Conservation (phyloP, 1,140 invertebrate genomes). For the Drosophila parabipectinata region DNA sequence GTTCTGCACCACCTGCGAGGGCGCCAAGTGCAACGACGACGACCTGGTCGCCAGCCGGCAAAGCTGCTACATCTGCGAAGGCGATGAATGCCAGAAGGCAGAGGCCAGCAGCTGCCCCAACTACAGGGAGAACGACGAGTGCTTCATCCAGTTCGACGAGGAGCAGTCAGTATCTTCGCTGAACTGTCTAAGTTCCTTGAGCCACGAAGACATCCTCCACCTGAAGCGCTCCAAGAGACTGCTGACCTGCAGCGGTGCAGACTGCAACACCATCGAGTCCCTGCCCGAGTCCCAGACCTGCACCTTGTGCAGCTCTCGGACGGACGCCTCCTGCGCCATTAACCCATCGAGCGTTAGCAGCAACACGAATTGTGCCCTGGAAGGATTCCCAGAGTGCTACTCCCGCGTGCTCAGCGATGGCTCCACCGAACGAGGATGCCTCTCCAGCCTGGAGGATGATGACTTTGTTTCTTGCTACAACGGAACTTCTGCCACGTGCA, state of each 20-base stretch:
- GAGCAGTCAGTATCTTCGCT: slow-evolving; percentile 32
- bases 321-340: slow-evolving; percentile 63
- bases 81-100: slow-evolving; percentile 59
- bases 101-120: slow-evolving; percentile 41
- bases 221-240: slow-evolving; percentile 57
- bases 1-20: slow-evolving; percentile 52
- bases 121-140: slow-evolving; percentile 64
- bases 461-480: slow-evolving; percentile 73
- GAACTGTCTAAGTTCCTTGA: slow-evolving; percentile 64
- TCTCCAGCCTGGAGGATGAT: slow-evolving; percentile 70
- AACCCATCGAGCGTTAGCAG: slow-evolving; percentile 42
- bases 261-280: slow-evolving; percentile 67
- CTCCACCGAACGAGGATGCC: slow-evolving; percentile 72
- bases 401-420: slow-evolving; percentile 62
- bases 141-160: slow-evolving; percentile 70
- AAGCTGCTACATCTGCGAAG: slow-evolving; percentile 66
- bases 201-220: slow-evolving; percentile 53
- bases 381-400: slow-evolving; percentile 70
- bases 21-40: slow-evolving; percentile 56
- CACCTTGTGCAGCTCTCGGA: slow-evolving; percentile 68
- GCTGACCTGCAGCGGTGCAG: slow-evolving; percentile 44
- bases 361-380: slow-evolving; percentile 32
- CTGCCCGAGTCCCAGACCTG: slow-evolving; percentile 54
- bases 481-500: slow-evolving; percentile 57
- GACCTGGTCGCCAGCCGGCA: slow-evolving; percentile 56